Evolutionary conservation across 2,797 vertebrate species (phyloP).

Genomic region (Tragelaphus eurycerus): DNA sequence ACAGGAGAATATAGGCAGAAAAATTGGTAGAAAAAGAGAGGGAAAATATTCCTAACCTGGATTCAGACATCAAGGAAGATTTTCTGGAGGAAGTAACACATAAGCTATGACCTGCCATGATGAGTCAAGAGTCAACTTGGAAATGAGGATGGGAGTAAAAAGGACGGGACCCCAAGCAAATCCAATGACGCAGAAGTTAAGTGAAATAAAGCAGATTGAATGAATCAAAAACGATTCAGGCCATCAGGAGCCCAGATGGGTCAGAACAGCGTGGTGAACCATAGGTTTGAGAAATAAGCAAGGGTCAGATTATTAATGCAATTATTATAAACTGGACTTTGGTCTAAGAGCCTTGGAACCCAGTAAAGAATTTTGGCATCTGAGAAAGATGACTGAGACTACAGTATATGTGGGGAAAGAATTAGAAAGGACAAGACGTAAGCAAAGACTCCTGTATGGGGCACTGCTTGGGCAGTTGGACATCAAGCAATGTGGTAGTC

Average conservation of each 20-base stretch:
- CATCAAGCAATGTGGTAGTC: background rate
- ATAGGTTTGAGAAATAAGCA: background rate
- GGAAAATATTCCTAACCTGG: background rate
- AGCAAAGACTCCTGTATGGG: background rate
- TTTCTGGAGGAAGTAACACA: background rate
- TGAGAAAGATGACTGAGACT: constrained; percentile 6
- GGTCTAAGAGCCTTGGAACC: background rate
- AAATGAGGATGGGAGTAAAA: background rate
- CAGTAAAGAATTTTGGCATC: constrained; percentile 12
- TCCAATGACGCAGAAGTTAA: background rate
- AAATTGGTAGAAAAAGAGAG: background rate
- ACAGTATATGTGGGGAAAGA: background rate
- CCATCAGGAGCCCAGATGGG: background rate
- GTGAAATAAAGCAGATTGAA: background rate
- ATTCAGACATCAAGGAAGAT: background rate
- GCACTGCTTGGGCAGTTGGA: background rate
- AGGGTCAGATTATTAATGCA: background rate
- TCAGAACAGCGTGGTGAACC: background rate
- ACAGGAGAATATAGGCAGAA: background rate
- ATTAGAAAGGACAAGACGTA: background rate
- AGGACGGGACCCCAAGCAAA: background rate
- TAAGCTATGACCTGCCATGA: background rate
- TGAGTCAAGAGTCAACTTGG: background rate
- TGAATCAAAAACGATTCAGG: background rate
- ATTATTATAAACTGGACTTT: background rate